Evolutionary conservation across 1,140 invertebrate genomes (phyloP).

Genomic region (Macrosteles quadrilineatus): DNA sequence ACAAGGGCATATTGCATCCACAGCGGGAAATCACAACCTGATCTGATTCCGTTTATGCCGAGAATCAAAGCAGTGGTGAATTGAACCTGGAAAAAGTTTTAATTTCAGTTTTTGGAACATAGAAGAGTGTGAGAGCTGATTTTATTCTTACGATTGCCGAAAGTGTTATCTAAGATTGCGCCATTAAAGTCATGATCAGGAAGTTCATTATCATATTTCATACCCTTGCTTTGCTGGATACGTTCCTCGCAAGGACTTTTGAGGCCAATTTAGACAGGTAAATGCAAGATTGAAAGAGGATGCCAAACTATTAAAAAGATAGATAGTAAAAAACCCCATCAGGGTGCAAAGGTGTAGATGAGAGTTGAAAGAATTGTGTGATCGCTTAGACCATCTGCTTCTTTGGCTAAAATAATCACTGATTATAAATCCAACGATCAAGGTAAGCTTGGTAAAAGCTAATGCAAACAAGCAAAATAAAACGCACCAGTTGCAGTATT

Average conservation of each 20-base stretch:
- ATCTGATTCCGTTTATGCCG: constrained; percentile 78
- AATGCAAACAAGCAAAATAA: not conserved
- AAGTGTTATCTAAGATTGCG: not conserved
- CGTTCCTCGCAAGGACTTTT: too few species aligned
- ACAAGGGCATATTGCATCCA: constrained; percentile 95
- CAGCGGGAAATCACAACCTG: constrained; percentile 83
- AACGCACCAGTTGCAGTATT: constrained; percentile 47
- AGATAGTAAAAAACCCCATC: too few species aligned
- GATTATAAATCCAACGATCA: too few species aligned
- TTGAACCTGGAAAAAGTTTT: constrained; percentile 65
- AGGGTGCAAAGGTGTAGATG: too few species aligned
- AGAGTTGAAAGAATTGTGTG: not conserved
- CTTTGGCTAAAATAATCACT: not conserved
- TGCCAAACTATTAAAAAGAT: too few species aligned
- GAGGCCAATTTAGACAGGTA: too few species aligned
- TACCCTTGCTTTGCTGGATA: too few species aligned
- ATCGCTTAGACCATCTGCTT: not conserved
- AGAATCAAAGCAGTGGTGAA: constrained; percentile 83
- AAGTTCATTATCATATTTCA: too few species aligned
- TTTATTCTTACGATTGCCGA: not conserved
- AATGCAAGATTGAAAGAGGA: too few species aligned
- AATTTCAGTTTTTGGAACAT: constrained; percentile 1
- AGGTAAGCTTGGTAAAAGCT: too few species aligned
- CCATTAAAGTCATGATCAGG: too few species aligned
- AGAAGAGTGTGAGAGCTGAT: not conserved